phyloP scores from a whole-genome alignment of 1,140 invertebrate species.

The Trichogramma pretiosum region DNA sequence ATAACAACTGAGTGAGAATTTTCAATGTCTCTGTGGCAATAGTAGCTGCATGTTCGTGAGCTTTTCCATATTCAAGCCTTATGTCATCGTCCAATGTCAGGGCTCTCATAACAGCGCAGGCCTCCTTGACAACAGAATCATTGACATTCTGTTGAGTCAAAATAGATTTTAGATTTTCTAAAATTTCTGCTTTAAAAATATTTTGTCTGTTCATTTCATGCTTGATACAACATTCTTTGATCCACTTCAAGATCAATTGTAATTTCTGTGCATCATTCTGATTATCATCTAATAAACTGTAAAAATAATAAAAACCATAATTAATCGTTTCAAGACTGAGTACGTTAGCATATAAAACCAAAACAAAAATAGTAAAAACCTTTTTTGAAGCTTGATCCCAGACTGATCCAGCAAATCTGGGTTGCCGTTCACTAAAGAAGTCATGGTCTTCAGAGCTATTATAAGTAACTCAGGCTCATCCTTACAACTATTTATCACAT shows the following conservation, averaged over 20 bases:
- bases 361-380: conserved; percentile 34
- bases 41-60: conserved; percentile 73
- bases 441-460: conserved; percentile 50
- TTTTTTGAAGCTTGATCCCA: conserved; percentile 56
- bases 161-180: conserved; percentile 51
- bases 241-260: conserved; percentile 56
- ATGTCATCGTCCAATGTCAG: conserved; percentile 79
- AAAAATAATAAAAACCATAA: conserved; percentile 10
- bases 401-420: conserved; percentile 59
- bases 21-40: conserved; percentile 64
- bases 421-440: conserved; percentile 61
- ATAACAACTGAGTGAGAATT: conserved; percentile 56
- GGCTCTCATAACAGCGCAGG: conserved; percentile 57
- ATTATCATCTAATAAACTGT: conserved; percentile 37
- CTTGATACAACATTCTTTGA: conserved; percentile 60
- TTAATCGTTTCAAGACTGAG: neutral
- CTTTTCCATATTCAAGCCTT: conserved; percentile 73
- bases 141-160: conserved; percentile 44
- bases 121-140: conserved; percentile 46
- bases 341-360: conserved; percentile 52
- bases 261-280: conserved; percentile 45
- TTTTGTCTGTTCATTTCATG: conserved; percentile 68
- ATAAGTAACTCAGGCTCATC: conserved; percentile 38
- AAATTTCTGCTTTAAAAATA: conserved; percentile 51
- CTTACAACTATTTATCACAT: conserved; percentile 43